Base-by-base conservation (phyloP, 1,140 invertebrate species). In the Micrasema longulum region DNA sequence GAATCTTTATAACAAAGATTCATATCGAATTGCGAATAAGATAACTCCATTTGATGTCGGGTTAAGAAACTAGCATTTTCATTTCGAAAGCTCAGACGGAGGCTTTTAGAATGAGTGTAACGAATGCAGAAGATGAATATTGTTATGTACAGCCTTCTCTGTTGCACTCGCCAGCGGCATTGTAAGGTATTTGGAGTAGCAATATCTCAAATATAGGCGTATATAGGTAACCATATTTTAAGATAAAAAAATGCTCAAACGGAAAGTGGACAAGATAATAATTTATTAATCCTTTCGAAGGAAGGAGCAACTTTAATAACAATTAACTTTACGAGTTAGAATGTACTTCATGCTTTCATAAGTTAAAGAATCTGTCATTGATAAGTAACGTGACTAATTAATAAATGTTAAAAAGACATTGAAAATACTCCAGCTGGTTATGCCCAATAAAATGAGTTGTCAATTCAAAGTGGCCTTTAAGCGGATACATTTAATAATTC, bases 121-220 rank as follows among this genome's bases (percentile, higher is more conserved):
- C 0, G 16, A n/a, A 38, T 6, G 43, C 31, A 23, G 47, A 14
- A 3, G 64, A 52, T 12, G 64, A 45, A 62, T 69, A 47, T 69
- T 69, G 50, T 69, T 60, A 26, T 53, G 26, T 36, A n/a, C n/a
- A 16, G 38, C 53, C 36, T n/a, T 38, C 62, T 43, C 69, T 14
- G 1, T 64, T 60, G 16, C 47, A 20, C 65, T 55, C 26, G 65
- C 65, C 60, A 22, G 53, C 36, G 69, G 60, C 69, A 52, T 14
- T 31, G 48, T 16, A 48, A 65, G 63, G 50, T 71, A 71, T 71
- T 65, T 71, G 70, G 70, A 71, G 70, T 71, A 71, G 70, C 63
- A 38, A 65, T 71, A 55, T 45, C 50, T 71, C 69, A 64, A 71
- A 71, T 64, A 71, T 69, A 68, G 65, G 48, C 47, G 63, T 65